Base-by-base conservation (phyloP, 2,113 vertebrate species). In the Scartelaos histophorus region DNA sequence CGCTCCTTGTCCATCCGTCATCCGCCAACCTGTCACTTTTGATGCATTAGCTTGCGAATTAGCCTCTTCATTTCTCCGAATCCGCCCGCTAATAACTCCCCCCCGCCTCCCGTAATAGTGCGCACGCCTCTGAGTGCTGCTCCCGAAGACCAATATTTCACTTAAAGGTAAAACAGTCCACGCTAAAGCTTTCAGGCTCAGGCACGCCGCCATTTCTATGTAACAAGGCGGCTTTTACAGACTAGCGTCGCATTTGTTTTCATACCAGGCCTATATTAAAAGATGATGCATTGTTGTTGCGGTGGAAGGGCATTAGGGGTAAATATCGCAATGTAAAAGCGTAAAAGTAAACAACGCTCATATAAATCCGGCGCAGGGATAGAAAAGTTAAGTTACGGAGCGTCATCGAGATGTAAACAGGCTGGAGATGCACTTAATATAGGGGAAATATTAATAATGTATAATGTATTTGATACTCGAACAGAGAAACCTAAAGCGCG, bases 41-140 rank as follows among this genome's bases (percentile, higher is more conserved):
- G 81, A 79, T 78, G 77, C 76, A 75, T 76, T 67, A 58, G 70
- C 66, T 64, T 61, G 19, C 25, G 69, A 82, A 80, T 75, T 66
- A 82, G 71, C 75, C 54, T 70, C 85, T 67, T 67, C 82, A 80
- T 69, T 70, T 75, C 46, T 71, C 79, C 79, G 77, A 75, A 72
- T 82, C 75, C 81, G 72, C 45, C 75, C 22, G 43, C 57, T 74
- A 76, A 77, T 79, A 75, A 85, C 53, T 25, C 58, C 4, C 61
- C 61, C 77, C 46, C 0, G 24, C 49, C 1, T 22, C 54, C 54
- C n/a, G 13, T 56, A 56, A 56, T 66, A 70, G 34, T 51, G 73
- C 22, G 67, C 38, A 47, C 38, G 45, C 11, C 67, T 68, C 67
- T 69, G 65, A 67, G 82, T 49, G 19, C 56, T 67, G 62, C 45